Conservation (phyloP, 2,113 vertebrate genomes). For the Brachyhypopomus gauderio region DNA sequence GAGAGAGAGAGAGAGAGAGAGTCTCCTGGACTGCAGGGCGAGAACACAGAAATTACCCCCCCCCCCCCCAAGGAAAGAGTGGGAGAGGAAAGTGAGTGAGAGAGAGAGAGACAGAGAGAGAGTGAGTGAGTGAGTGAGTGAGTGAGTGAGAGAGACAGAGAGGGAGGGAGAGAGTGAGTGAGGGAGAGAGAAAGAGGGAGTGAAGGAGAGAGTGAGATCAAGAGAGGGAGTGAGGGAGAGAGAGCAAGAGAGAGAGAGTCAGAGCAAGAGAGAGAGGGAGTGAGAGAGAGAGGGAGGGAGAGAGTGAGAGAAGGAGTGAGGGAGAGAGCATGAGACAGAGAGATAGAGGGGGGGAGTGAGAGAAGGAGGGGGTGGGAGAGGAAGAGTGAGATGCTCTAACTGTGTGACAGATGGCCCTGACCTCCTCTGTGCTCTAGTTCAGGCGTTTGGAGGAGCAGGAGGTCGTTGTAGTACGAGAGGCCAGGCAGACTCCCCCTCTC, state of each 20-base stretch:
- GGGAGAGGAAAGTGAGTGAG: neutral
- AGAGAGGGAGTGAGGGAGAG: no score
- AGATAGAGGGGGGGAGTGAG: neutral
- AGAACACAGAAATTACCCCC: no score
- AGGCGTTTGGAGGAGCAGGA: constrained; percentile 36
- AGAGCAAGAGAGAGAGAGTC: no score
- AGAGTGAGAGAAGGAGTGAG: neutral
- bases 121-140: no score
- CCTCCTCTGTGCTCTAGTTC: constrained; percentile 43
- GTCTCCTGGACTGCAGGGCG: no score
- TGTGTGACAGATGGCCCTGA: constrained; percentile 48
- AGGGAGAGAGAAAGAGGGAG: no score
- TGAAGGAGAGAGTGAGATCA: no score
- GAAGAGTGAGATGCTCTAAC: constrained; percentile 30
- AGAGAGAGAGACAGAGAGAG: neutral
- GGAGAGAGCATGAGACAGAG: neutral
- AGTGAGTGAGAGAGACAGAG: no score
- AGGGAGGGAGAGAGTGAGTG: no score
- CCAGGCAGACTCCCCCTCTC: neutral
- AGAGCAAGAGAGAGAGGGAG: neutral
- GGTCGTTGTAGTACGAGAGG: neutral
- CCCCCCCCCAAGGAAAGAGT: no score
- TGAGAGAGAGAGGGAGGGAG: neutral
- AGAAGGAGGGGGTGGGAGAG: neutral
- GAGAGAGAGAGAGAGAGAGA: no score